Base-by-base conservation (phyloP, 2,113 vertebrate species). In the Cepphus grylle region DNA sequence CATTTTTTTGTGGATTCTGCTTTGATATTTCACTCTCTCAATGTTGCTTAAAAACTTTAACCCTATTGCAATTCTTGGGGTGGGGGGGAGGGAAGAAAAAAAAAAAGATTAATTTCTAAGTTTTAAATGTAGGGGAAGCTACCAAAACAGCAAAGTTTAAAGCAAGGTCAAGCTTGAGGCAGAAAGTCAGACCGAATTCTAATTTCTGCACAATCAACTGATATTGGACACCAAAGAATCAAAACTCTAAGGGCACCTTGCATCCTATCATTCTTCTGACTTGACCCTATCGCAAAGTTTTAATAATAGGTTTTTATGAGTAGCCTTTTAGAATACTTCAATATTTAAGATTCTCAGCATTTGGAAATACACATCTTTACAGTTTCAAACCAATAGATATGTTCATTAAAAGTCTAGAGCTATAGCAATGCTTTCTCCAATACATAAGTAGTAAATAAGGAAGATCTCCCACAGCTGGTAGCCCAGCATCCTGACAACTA, bases 61-160 rank as follows among this genome's bases (percentile, higher is more conserved):
- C 26, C 8, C 23, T 45, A 49, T 1, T 70, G 23, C 12, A 80
- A 69, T 9, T 61, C 9, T 8, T 59, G 21, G 1, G 15, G 0
- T 3, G 3, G 3, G 4, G 21, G 16, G 9, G 8, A 12, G 10
- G 7, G 8, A 23, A 9, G 11, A 34, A 11, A 15, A 9, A 14
- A 34, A 11, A 15, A 2, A 38, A 4, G 0, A 15, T 18, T 5
- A 25, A 66, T 10, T 15, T 76, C 0, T 10, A 62, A n/a, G 7
- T 66, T 73, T 62, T 34, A 4, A 50, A 38, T 18, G 2, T 5
- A 5, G 15, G 2, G 4, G 30, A 74, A 91, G 19, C 14, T 78
- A 50, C 21, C 29, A 81, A 70, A 94, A 4, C 19, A 73, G 20
- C 1, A 5, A 72, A 71, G 4, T 25, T 86, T 34, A 52, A 63